Percentiles rank a stretch among this genome's conserved stretches.
Conservation (phyloP, 64 coral and sea anemone genomes). For the Trachythela sp. region DNA sequence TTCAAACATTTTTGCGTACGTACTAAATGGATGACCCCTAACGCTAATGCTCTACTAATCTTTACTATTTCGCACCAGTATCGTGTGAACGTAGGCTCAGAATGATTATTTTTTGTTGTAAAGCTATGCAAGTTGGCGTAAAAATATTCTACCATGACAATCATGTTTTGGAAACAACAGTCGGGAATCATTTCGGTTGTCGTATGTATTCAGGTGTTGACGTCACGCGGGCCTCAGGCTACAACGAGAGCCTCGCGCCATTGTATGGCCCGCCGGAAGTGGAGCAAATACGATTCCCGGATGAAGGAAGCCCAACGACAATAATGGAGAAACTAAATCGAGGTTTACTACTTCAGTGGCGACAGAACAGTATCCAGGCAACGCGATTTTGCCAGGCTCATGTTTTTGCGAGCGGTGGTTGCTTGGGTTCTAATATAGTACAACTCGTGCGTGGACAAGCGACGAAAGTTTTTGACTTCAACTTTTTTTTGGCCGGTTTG, state of each 20-base stretch:
- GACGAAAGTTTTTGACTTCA: background rate
- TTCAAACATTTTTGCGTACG: too few relatives aligned
- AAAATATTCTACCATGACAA: background rate
- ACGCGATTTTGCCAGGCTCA: background rate
- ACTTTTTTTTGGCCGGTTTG: background rate
- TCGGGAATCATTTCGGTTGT: background rate
- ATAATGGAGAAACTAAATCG: background rate
- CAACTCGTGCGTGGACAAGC: background rate
- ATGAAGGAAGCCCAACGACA: background rate
- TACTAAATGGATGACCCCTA: too few relatives aligned
- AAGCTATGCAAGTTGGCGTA: background rate
- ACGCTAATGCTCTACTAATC: too few relatives aligned
- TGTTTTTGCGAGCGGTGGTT: conserved; percentile 1
- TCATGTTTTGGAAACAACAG: background rate
- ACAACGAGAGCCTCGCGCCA: background rate
- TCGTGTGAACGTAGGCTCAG: too few relatives aligned
- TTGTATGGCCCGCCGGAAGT: background rate
- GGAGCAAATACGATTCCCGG: background rate
- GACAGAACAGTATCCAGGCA: background rate
- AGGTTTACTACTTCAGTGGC: background rate
- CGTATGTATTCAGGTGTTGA: background rate
- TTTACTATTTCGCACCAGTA: too few relatives aligned
- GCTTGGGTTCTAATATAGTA: background rate
- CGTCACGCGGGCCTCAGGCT: background rate
- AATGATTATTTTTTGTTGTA: background rate